A percentile compares a stretch with the other conserved stretches of the same genome.
Conservation (phyloP, 2,797 vertebrate genomes). For the Anisognathus igniventris region DNA sequence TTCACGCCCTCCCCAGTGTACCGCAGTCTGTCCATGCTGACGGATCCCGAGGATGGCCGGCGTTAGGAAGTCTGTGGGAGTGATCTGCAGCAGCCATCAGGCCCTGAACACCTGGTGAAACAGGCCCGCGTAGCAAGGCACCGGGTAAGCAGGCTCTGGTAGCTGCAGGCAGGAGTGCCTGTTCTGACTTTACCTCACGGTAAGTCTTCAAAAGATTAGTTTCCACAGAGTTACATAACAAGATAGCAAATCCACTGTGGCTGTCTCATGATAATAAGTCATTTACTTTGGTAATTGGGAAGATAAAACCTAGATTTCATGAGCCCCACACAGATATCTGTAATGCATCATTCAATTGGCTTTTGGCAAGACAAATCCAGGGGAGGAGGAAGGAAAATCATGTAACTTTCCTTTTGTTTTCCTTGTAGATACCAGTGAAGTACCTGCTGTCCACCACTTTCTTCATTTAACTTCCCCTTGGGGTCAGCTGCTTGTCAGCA, state of each 20-base stretch:
- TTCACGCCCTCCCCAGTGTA: fast-evolving
- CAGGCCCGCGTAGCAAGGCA: fast-evolving
- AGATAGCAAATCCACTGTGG: background rate
- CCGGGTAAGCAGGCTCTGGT: background rate
- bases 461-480: background rate
- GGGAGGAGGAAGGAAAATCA: background rate
- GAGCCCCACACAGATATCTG: no score
- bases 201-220: background rate
- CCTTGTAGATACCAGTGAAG: background rate
- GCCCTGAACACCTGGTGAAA: fast-evolving
- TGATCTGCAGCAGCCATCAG: background rate
- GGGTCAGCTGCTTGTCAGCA: constrained; percentile 59
- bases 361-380: background rate
- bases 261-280: background rate
- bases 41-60: background rate
- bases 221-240: background rate
- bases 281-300: background rate
- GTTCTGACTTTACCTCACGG: fast-evolving
- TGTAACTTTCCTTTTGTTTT: background rate
- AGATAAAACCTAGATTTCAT: background rate
- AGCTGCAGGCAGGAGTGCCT: background rate
- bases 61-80: fast-evolving
- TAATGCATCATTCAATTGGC: background rate
- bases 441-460: background rate
- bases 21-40: fast-evolving